Percentiles rank a stretch among this genome's conserved stretches.
Conservation (phyloP, 1,140 invertebrate genomes). For the Calliphora vicina region DNA sequence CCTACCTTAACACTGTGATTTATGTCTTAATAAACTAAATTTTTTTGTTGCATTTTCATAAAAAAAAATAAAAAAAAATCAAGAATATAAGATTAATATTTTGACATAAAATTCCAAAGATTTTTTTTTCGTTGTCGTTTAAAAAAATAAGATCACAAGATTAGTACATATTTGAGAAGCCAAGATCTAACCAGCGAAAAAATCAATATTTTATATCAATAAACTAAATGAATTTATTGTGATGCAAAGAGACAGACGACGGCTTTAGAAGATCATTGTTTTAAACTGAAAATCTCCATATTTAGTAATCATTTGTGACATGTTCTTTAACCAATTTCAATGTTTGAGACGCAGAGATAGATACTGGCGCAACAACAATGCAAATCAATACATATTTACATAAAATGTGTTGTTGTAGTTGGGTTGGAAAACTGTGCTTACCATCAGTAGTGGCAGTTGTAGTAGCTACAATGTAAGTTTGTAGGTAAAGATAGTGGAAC, state of each 20-base stretch:
- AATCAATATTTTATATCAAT: background rate
- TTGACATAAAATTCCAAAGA: background rate
- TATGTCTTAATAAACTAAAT: slow-evolving; percentile 21
- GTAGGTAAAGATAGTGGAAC: background rate
- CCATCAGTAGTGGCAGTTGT: background rate
- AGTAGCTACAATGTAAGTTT: background rate
- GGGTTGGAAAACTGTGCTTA: background rate
- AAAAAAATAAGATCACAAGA: background rate
- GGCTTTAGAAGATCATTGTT: background rate
- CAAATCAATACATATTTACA: background rate
- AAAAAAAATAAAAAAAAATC: background rate
- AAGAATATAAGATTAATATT: background rate
- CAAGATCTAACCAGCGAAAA: background rate
- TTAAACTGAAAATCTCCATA: background rate
- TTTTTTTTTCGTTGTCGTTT: background rate
- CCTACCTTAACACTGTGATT: slow-evolving; percentile 15
- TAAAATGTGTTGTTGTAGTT: background rate
- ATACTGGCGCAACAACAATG: background rate
- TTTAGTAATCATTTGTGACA: slow-evolving; percentile 10
- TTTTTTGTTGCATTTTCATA: background rate
- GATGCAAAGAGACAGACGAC: background rate
- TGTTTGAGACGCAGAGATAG: background rate
- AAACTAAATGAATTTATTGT: background rate
- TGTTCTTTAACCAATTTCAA: background rate
- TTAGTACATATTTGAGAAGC: background rate